Conservation (phyloP, 2,888 invertebrate species). For the Junonia oenone region DNA sequence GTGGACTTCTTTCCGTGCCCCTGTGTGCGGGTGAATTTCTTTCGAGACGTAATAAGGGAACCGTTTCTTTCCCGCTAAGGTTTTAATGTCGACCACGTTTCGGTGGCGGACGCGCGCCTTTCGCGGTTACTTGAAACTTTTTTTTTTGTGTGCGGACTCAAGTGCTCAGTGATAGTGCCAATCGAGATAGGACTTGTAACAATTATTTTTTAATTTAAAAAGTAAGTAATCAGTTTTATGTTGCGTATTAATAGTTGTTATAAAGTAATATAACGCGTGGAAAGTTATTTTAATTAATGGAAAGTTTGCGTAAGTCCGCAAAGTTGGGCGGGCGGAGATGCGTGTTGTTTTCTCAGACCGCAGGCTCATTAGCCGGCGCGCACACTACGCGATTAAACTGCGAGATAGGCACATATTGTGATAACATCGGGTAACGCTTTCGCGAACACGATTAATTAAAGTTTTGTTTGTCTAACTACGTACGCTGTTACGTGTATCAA, state of each 20-base stretch:
- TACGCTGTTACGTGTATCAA: slow-evolving; percentile 7
- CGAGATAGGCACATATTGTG: slow-evolving; percentile 60
- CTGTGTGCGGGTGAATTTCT: slow-evolving; percentile 77
- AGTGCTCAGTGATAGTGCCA: slow-evolving; percentile 46
- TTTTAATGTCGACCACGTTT: slow-evolving; percentile 80
- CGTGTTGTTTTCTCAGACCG: slow-evolving; percentile 68
- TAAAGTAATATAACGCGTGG: slow-evolving; percentile 3
- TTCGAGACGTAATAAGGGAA: slow-evolving; percentile 80
- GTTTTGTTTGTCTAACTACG: slow-evolving; percentile 41
- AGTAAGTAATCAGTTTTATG: slow-evolving; percentile 23
- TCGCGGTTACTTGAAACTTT: slow-evolving; percentile 65
- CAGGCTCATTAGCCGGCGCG: slow-evolving; percentile 73
- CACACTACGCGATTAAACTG: slow-evolving; percentile 68
- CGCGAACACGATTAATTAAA: slow-evolving; percentile 53
- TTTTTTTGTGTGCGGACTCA: slow-evolving; percentile 47
- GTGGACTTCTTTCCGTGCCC: slow-evolving; percentile 68
- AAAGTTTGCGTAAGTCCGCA: slow-evolving; percentile 60
- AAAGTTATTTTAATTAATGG: slow-evolving; percentile 48
- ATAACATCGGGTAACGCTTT: slow-evolving; percentile 50
- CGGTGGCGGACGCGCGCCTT: slow-evolving; percentile 76
- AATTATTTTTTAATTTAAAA: slow-evolving; percentile 23
- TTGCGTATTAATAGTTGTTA: slow-evolving; percentile 11
- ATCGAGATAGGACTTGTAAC: slow-evolving; percentile 25
- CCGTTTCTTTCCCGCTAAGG: slow-evolving; percentile 79
- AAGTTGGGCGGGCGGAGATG: slow-evolving; percentile 53